Evolutionary conservation across 2,113 vertebrate species (phyloP).

Genomic region (Sander lucioperca): DNA sequence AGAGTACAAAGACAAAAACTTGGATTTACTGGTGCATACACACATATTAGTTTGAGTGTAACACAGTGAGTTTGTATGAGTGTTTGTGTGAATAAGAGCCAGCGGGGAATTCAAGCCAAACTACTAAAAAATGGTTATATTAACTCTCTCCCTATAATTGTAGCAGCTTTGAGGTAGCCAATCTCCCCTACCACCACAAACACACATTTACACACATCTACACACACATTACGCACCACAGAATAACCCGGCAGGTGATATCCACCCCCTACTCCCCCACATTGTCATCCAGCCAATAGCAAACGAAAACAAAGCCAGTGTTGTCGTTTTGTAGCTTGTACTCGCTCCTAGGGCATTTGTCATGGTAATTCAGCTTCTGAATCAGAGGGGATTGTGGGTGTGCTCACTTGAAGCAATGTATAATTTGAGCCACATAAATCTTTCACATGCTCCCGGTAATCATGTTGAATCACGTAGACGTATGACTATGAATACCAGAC

Average conservation of each 20-base stretch:
- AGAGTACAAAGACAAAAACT: conserved; percentile 3
- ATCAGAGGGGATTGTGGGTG: conserved; percentile 48
- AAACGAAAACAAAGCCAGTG: conserved; percentile 41
- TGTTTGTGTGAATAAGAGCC: conserved; percentile 9
- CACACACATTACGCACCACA: conserved; percentile 24
- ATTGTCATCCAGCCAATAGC: conserved; percentile 36
- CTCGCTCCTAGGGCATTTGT: conserved; percentile 41
- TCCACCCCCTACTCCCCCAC: not conserved
- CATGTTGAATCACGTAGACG: conserved; percentile 49
- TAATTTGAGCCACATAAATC: conserved; percentile 73
- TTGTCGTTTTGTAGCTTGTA: conserved; percentile 29
- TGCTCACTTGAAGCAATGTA: conserved; percentile 33
- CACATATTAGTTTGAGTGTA: conserved; percentile 11
- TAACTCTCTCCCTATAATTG: conserved; percentile 36
- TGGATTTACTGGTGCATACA: not conserved
- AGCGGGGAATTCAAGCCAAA: conserved; percentile 24
- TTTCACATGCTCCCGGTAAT: conserved; percentile 50
- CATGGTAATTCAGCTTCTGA: conserved; percentile 58
- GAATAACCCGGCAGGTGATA: conserved; percentile 55
- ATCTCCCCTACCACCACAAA: conserved; percentile 18
- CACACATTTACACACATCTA: conserved; percentile 10
- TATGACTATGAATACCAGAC: conserved; percentile 49
- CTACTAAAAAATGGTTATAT: conserved; percentile 24
- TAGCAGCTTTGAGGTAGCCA: conserved; percentile 11
- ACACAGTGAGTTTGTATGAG: not conserved